Evolutionary conservation across 2,888 invertebrate species (phyloP), one percentile per base, ranked within the genome.

Genomic region (Portevinia maculata): DNA sequence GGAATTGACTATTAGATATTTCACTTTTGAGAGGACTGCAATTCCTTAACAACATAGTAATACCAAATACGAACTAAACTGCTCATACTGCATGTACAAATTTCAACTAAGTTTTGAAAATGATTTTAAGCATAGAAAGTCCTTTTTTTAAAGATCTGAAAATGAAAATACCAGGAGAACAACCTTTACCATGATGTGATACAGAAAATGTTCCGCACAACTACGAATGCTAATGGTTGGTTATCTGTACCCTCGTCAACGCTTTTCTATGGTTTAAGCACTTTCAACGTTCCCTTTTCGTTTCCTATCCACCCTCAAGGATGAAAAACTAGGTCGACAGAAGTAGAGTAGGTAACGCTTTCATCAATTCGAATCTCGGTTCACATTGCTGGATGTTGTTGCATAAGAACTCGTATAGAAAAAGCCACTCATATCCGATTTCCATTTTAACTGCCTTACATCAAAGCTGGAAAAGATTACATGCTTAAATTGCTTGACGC

Each of bases 251-350:
- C 37, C 37, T 13, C 1, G 8, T n/a, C 53, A 37, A n/a, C 32
- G 19, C n/a, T n/a, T n/a, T n/a, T 8, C 11, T 9, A 7, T 13
- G 5, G 7, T 13, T 11, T 17, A 13, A 4, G 11, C 41, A 17
- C 21, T 9, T 19, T 3, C 30, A 59, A 52, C 32, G 21, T 59
- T 50, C 52, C 50, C 60, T 44, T 60, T 59, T 46, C 53, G 17
- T 32, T 52, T 15, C 60, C 24, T 28, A 34, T 19, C 9, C 62
- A 71, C 55, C 37, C 39, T 28, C 57, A 52, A 73, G 41, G 39
- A 60, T 62, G 39, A 21, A 59, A 55, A 79, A 64, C 69, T 69
- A 64, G 79, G 79, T 75, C 48, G 69, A 21, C 79, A 79, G 79
- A 57, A 79, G 57, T 44, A 17, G 13, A 53, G 34, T 15, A 62